Conservation (phyloP, 2,113 vertebrate genomes). For the Tetrax tetrax region DNA sequence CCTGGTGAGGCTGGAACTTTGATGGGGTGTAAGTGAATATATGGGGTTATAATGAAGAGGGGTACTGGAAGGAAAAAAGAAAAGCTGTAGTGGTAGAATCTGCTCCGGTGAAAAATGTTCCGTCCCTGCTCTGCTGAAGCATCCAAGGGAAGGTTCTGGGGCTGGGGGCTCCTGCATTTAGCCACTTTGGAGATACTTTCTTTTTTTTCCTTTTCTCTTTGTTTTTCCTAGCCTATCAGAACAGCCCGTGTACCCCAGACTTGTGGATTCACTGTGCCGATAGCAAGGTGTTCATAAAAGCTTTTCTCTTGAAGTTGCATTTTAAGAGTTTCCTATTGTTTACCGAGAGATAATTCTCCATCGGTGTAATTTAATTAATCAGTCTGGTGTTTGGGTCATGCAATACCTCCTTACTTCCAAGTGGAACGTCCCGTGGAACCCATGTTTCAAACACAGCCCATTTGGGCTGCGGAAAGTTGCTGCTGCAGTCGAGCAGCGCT, state of each 20-base stretch:
- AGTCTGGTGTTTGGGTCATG: not conserved
- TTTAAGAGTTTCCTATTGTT: not conserved
- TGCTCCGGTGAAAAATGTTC: not conserved
- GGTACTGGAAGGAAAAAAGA: not conserved
- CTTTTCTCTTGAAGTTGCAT: not conserved
- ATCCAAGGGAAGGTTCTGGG: not conserved
- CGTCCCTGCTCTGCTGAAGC: not conserved
- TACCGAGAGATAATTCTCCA: not conserved
- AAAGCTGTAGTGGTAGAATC: not conserved
- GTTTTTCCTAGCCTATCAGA: not conserved
- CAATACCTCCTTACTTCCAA: not conserved
- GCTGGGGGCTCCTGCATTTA: not conserved
- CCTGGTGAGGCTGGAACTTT: not conserved
- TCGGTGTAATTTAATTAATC: accelerated
- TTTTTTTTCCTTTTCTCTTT: not conserved
- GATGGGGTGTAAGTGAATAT: not conserved
- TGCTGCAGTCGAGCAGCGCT: not conserved
- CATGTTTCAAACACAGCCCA: accelerated
- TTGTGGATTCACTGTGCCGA: not conserved
- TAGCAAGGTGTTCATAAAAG: not conserved
- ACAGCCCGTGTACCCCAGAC: not conserved
- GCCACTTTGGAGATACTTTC: not conserved
- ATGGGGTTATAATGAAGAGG: not conserved
- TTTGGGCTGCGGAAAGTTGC: not conserved
- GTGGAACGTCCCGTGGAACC: not conserved